These are phyloP conservation scores for Leucania comma DNA, from an alignment of 2,888 invertebrate species.

Conservation along the genomic window DNA sequence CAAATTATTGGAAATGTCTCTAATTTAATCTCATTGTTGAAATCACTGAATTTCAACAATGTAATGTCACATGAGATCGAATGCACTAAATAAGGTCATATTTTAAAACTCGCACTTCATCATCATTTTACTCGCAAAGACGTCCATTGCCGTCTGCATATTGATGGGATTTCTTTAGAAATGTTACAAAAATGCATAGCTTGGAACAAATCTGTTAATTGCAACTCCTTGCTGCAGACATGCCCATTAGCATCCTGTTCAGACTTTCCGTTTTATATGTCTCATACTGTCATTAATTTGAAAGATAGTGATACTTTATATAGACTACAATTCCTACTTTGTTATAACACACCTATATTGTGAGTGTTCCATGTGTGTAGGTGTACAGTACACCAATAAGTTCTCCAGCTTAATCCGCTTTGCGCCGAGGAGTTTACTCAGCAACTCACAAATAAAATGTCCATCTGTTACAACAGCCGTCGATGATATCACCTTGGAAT, in stretches of 20 bases:
- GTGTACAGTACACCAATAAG: conserved; percentile 1
- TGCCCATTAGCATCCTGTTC: background rate
- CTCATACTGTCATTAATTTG: no score
- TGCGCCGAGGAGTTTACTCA: no score
- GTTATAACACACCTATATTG: background rate
- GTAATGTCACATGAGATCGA: background rate
- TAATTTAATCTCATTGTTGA: no score
- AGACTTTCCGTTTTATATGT: no score
- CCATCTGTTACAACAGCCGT: conserved; percentile 2
- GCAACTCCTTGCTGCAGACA: background rate
- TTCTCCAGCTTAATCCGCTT: background rate
- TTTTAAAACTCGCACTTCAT: background rate
- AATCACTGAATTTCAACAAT: background rate
- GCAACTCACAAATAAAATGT: background rate
- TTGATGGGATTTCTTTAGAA: no score
- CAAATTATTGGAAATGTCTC: background rate
- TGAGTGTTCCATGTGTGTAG: conserved; percentile 2
- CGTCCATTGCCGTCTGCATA: no score
- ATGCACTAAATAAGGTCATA: background rate
- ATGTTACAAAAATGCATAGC: background rate
- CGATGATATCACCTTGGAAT: conserved; percentile 7
- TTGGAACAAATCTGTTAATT: background rate
- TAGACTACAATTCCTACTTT: no score
- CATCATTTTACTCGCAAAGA: no score
- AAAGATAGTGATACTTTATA: no score